Conservation (phyloP, 2,797 vertebrate species). For the Gymnocypris eckloni region DNA sequence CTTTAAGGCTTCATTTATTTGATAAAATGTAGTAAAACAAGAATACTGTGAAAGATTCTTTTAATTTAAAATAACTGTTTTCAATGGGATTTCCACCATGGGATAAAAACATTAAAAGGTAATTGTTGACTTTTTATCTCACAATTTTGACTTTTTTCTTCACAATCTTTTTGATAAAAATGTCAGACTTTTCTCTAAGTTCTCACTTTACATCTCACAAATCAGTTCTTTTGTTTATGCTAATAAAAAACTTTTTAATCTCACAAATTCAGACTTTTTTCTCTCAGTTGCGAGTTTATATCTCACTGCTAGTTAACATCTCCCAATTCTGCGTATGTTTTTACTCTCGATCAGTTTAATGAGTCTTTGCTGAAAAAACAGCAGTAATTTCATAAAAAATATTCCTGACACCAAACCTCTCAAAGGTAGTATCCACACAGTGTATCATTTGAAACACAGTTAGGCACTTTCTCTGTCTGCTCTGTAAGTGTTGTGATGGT, state of each 20-base stretch:
- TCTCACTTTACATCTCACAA: not conserved
- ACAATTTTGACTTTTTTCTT: not conserved
- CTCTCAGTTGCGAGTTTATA: not conserved
- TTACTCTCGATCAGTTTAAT: not conserved
- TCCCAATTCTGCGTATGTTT: not conserved
- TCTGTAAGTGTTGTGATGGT: slow-evolving; percentile 32
- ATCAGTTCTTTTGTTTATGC: not conserved
- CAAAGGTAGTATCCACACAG: not conserved
- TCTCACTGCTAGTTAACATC: not conserved
- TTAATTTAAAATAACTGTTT: not conserved
- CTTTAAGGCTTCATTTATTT: not conserved
- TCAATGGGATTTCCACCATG: not conserved
- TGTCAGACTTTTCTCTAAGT: not conserved
- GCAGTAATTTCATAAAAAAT: not conserved
- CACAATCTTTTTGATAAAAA: too few species aligned
- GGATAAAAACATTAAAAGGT: too few species aligned
- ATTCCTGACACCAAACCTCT: not conserved
- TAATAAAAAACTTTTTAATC: not conserved
- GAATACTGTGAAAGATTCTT: not conserved
- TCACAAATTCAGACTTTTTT: not conserved
- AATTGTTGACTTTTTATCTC: too few species aligned
- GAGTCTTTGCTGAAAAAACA: not conserved
- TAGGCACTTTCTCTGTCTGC: not conserved
- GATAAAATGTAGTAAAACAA: not conserved
- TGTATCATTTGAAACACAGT: not conserved